phyloP scores from a whole-genome alignment of 2,113 vertebrate species.

The Gnathonemus echidnorhynchus region DNA sequence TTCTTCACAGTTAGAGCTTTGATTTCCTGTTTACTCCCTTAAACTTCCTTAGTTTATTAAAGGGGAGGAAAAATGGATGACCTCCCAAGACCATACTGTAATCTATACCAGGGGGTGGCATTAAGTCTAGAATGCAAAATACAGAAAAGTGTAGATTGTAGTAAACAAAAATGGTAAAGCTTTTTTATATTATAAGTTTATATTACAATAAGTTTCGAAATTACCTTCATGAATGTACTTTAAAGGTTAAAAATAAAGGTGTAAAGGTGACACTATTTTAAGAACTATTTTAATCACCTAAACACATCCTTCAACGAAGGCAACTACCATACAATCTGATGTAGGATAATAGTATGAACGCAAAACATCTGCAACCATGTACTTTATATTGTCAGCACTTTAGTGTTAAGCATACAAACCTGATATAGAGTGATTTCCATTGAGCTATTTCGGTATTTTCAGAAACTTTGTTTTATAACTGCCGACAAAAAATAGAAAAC shows the following conservation, averaged over 20 bases:
- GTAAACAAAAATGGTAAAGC: not conserved
- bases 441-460: not conserved
- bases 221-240: not conserved
- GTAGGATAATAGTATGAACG: not conserved
- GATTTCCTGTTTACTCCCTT: constrained; percentile 84
- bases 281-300: not conserved
- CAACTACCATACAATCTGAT: not conserved
- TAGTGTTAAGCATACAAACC: not conserved
- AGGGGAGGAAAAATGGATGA: constrained; percentile 16
- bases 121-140: not conserved
- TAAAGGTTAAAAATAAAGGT: not conserved
- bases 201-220: not conserved
- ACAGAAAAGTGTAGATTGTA: not conserved
- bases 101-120: not conserved
- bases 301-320: not conserved
- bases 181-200: not conserved
- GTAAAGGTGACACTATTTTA: not conserved
- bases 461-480: not conserved
- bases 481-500: not conserved
- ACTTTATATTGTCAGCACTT: not conserved
- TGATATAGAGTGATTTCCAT: not conserved
- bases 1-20: constrained; percentile 59
- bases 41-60: constrained; percentile 61
- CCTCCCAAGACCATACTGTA: not conserved
- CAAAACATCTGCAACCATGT: not conserved